Conservation (phyloP, 1,140 invertebrate genomes). For the Drosophila lacteicornis region DNA sequence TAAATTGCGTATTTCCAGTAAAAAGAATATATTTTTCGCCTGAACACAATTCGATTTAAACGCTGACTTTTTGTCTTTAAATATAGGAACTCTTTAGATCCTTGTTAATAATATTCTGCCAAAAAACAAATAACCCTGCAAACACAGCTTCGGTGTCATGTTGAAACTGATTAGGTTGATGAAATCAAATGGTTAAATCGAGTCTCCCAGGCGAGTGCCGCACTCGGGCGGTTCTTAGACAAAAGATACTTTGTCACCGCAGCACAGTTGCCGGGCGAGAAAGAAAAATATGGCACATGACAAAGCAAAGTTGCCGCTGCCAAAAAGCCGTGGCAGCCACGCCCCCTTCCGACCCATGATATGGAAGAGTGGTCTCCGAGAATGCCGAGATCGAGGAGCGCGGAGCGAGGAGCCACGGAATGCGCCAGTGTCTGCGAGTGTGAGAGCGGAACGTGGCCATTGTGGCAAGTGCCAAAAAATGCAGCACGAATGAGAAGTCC, state of each 20-base stretch:
- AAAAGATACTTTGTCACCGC: slow-evolving; percentile 60
- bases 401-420: slow-evolving; percentile 35
- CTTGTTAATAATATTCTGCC: too few species aligned
- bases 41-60: not conserved
- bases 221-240: slow-evolving; percentile 53
- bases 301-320: slow-evolving; percentile 72
- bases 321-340: slow-evolving; percentile 66
- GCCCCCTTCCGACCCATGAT: slow-evolving; percentile 26
- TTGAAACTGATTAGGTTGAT: not conserved
- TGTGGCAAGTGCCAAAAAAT: slow-evolving; percentile 75
- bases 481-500: slow-evolving; percentile 53
- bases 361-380: slow-evolving; percentile 62
- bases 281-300: slow-evolving; percentile 77
- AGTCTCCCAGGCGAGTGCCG: slow-evolving; percentile 8
- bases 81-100: not conserved
- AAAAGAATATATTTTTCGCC: not conserved
- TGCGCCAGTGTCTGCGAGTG: slow-evolving; percentile 43
- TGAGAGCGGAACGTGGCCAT: slow-evolving; percentile 69
- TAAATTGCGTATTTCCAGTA: not conserved
- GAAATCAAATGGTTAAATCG: slow-evolving; percentile 2
- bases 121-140: too few species aligned
- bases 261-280: slow-evolving; percentile 38
- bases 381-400: slow-evolving; percentile 46
- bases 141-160: not conserved
- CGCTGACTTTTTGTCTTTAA: not conserved